Conservation (phyloP, 2,113 vertebrate species). For the Nothocercus nigrocapillus region DNA sequence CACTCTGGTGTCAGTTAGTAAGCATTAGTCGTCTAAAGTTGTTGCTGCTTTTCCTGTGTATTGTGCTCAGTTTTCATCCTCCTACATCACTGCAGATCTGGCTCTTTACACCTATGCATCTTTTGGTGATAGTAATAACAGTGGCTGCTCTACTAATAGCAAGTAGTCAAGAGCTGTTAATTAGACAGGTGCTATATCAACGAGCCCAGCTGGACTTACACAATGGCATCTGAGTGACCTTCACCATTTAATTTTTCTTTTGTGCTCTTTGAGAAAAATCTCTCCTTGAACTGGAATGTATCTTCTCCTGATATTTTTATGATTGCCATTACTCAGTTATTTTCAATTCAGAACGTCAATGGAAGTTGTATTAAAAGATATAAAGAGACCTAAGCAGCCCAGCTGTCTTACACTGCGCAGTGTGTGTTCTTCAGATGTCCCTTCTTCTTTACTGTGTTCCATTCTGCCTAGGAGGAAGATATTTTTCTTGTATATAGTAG, state of each 20-base stretch:
- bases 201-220: accelerated
- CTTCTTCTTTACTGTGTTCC: background rate
- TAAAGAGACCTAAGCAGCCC: background rate
- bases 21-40: background rate
- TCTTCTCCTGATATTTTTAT: background rate
- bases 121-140: background rate
- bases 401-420: background rate
- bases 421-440: background rate
- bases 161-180: background rate
- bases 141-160: background rate
- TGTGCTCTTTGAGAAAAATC: background rate
- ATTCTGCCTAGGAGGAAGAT: background rate
- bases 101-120: background rate
- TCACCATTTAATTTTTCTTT: background rate
- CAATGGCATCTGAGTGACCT: background rate
- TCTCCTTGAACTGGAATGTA: background rate
- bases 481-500: background rate
- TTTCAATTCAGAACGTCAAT: background rate
- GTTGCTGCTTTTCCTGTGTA: background rate
- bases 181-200: background rate
- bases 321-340: background rate
- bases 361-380: background rate
- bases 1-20: background rate
- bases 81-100: background rate
- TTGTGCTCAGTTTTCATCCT: background rate